Conservation (phyloP, 2,113 vertebrate species). For the Amazona vittata region DNA sequence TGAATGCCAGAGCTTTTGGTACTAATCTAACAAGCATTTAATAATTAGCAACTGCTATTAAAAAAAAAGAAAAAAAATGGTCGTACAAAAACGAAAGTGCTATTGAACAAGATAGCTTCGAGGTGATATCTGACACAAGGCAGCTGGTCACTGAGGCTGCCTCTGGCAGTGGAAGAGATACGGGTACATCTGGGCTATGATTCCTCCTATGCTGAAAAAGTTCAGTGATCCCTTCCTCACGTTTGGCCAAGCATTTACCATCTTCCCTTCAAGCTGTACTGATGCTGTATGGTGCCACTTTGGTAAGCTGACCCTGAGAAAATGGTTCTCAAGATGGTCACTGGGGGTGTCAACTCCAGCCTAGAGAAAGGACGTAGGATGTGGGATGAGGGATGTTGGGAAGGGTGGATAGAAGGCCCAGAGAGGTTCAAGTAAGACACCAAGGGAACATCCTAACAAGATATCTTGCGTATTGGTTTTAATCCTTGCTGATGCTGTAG, state of each 20-base stretch:
- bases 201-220: background rate
- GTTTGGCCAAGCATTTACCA: background rate
- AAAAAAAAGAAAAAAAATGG: fast-evolving
- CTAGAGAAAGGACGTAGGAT: background rate
- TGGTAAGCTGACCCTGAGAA: background rate
- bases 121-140: background rate
- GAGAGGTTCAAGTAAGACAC: background rate
- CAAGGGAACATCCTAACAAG: background rate
- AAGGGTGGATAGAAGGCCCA: background rate
- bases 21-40: background rate
- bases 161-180: background rate
- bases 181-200: background rate
- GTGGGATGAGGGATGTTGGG: background rate
- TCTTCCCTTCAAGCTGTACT: background rate
- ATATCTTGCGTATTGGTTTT: background rate
- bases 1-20: background rate
- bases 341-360: background rate
- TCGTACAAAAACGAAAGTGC: background rate
- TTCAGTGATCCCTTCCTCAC: background rate
- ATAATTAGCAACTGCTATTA: background rate
- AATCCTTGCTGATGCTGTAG: background rate
- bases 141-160: background rate
- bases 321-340: background rate
- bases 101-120: background rate
- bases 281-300: fast-evolving